Conservation (phyloP, 1,140 invertebrate genomes). For the Paraescarpia echinospica region DNA sequence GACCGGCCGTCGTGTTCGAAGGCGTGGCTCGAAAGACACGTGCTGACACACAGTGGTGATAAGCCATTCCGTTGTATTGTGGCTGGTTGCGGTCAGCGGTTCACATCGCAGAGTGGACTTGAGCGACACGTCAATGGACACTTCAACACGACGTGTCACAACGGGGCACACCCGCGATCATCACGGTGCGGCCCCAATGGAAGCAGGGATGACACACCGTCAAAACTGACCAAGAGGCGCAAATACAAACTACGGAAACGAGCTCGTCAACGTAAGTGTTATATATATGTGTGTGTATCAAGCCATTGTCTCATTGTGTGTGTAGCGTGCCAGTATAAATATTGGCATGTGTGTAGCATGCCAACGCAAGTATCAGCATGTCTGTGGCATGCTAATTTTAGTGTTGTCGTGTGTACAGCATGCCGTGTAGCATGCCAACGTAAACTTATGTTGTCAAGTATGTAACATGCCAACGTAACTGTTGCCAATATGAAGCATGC, state of each 20-base stretch:
- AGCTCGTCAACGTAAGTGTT: not conserved
- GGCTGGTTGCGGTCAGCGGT: constrained; percentile 85
- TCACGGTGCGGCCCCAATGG: constrained; percentile 14
- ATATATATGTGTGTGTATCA: too few species aligned
- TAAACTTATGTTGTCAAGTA: too few species aligned
- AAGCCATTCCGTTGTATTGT: constrained; percentile 95
- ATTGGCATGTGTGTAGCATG: too few species aligned
- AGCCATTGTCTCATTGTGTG: too few species aligned
- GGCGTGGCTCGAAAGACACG: constrained; percentile 90
- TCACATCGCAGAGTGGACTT: constrained; percentile 84
- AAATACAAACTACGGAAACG: not conserved
- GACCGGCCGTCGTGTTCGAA: constrained; percentile 85
- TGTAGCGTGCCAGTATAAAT: too few species aligned
- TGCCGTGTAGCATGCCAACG: too few species aligned
- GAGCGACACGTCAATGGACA: constrained; percentile 93
- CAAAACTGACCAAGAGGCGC: constrained; percentile 20
- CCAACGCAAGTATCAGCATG: too few species aligned
- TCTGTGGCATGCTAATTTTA: too few species aligned
- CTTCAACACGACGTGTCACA: constrained; percentile 63
- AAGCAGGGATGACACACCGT: constrained; percentile 9
- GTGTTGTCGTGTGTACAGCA: too few species aligned
- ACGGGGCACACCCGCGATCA: constrained; percentile 28
- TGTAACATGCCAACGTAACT: too few species aligned
- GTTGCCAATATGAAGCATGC: too few species aligned
- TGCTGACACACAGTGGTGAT: constrained; percentile 81